Percentiles rank a stretch among this genome's conserved stretches.
Conservation (phyloP, 64 coral and sea anemone genomes). For the Montipora foliosa region DNA sequence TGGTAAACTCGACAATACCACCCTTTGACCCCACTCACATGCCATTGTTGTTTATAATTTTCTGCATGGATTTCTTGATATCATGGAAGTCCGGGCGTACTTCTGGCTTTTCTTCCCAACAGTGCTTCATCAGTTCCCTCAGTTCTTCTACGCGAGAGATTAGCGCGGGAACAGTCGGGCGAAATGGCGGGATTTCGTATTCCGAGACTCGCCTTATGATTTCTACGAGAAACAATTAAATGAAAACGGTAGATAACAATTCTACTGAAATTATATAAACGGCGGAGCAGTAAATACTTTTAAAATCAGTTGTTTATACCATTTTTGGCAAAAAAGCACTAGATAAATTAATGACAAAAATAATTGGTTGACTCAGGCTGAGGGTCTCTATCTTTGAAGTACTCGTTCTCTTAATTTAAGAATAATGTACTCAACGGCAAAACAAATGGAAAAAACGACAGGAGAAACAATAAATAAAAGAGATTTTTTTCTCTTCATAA, state of each 20-base stretch:
- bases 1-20: no score
- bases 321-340: no score
- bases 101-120: slow-evolving; percentile 89
- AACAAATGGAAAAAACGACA: no score
- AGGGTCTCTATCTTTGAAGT: no score
- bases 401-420: no score
- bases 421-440: no score
- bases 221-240: slow-evolving; percentile 31
- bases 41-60: slow-evolving; percentile 88
- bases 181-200: slow-evolving; percentile 82
- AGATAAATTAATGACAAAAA: no score
- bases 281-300: neutral
- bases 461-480: no score
- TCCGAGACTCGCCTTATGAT: slow-evolving; percentile 75
- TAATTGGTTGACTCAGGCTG: no score
- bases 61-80: slow-evolving; percentile 95
- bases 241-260: neutral
- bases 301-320: neutral
- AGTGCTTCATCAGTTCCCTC: slow-evolving; percentile 90
- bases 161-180: slow-evolving; percentile 80
- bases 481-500: no score
- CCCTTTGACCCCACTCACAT: slow-evolving; percentile 75
- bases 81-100: slow-evolving; percentile 85
- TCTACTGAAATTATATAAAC: neutral
- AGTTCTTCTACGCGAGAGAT: slow-evolving; percentile 89